A percentile compares a stretch with the other conserved stretches of the same genome.
phyloP scores from a whole-genome alignment of 2,888 invertebrate species.

The Sarcophaga carnaria region DNA sequence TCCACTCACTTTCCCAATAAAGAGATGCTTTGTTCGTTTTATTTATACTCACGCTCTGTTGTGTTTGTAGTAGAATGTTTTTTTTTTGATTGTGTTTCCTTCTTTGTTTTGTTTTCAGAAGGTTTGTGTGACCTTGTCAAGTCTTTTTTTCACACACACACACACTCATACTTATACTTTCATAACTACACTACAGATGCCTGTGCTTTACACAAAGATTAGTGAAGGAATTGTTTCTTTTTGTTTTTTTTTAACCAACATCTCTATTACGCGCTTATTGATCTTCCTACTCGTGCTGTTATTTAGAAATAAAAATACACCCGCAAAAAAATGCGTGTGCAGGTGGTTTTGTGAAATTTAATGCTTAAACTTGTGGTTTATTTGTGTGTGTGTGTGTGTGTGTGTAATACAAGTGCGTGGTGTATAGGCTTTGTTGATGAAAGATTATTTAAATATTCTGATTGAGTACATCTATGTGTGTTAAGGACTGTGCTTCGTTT shows the following conservation, averaged over 20 bases:
- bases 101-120: conserved; percentile 5
- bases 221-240: no score
- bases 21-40: conserved; percentile 3
- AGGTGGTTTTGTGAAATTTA: neutral
- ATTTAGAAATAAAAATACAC: neutral
- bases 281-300: neutral
- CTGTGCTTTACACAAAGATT: neutral
- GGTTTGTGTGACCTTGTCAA: conserved; percentile 36
- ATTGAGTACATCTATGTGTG: no score
- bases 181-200: neutral
- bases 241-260: neutral
- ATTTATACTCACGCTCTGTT: neutral
- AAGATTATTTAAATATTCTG: no score
- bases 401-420: neutral
- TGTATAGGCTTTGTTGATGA: no score
- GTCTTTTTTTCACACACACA: neutral
- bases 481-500: no score
- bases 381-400: neutral
- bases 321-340: neutral
- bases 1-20: neutral
- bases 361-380: neutral
- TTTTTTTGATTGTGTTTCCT: neutral
- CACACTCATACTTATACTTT: neutral
- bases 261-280: conserved; percentile 16
- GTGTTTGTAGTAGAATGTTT: neutral